Evolutionary conservation across 1,140 invertebrate species (phyloP).

Genomic region (Lordiphosa collinella): DNA sequence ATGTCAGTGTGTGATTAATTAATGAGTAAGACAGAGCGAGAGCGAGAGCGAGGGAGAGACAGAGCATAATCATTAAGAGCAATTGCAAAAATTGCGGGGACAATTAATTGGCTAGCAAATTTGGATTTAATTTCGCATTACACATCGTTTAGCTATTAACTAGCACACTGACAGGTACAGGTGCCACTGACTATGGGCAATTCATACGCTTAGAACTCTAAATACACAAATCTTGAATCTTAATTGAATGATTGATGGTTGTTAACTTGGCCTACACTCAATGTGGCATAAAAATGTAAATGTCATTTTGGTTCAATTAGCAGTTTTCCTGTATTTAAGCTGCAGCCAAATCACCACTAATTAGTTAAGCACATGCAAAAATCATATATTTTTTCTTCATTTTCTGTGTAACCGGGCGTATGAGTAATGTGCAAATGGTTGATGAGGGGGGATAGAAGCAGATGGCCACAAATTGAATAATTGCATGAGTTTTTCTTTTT

Average conservation of each 20-base stretch:
- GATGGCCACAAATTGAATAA: slow-evolving; percentile 64
- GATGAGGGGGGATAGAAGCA: slow-evolving; percentile 13
- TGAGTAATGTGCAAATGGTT: slow-evolving; percentile 17
- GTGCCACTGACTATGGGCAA: background rate
- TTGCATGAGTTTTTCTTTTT: slow-evolving; percentile 46
- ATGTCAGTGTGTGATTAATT: slow-evolving; percentile 67
- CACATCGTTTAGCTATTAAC: slow-evolving; percentile 49
- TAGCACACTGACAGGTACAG: slow-evolving; percentile 9
- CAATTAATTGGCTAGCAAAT: slow-evolving; percentile 54
- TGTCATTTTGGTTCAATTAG: too few species aligned
- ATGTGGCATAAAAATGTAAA: too few species aligned
- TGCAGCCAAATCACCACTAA: slow-evolving; percentile 10
- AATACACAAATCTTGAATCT: background rate
- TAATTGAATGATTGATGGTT: too few species aligned
- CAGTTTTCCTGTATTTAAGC: slow-evolving; percentile 2
- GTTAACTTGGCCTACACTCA: too few species aligned
- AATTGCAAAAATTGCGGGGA: slow-evolving; percentile 30
- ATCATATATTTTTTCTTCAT: background rate
- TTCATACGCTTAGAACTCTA: too few species aligned
- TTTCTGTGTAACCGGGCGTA: slow-evolving; percentile 10
- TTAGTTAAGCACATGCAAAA: slow-evolving; percentile 25
- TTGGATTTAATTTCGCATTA: slow-evolving; percentile 53
- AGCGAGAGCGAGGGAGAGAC: slow-evolving; percentile 16
- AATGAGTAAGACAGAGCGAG: slow-evolving; percentile 35
- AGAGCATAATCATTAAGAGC: slow-evolving; percentile 40